Percentiles rank a stretch among this genome's conserved stretches.
phyloP scores from a whole-genome alignment of 2,888 invertebrate species.

The Caenorhabditis sp. region DNA sequence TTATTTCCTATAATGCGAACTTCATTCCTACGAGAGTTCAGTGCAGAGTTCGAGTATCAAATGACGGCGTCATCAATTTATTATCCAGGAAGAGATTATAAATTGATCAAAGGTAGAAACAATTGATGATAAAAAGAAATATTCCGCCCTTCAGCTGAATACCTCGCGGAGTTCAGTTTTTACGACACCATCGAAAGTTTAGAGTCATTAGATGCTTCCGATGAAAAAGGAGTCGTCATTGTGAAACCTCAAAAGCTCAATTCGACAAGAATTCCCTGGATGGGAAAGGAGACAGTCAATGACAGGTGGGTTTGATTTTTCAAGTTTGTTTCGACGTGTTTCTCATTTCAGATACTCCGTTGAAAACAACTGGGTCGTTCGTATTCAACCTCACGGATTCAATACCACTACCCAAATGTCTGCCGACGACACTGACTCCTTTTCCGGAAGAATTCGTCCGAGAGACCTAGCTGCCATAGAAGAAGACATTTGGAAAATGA shows the following conservation, averaged over 20 bases:
- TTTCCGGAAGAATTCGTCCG: constrained; percentile 38
- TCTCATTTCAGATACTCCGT: constrained; percentile 24
- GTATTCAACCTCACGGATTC: constrained; percentile 35
- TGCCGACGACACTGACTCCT: neutral
- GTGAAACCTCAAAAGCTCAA: constrained; percentile 31
- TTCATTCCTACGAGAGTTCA: constrained; percentile 65
- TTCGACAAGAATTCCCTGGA: constrained; percentile 40
- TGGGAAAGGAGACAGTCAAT: neutral
- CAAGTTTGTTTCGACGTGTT: neutral
- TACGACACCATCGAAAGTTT: constrained; percentile 17
- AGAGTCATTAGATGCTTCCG: neutral
- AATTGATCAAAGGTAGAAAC: constrained; percentile 36
- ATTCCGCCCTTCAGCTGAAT: constrained; percentile 9
- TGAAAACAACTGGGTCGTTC: constrained; percentile 13
- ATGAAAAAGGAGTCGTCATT: constrained; percentile 35
- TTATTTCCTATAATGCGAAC: constrained; percentile 53
- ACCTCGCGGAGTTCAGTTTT: constrained; percentile 35
- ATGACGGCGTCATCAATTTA: constrained; percentile 4
- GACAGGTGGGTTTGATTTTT: neutral
- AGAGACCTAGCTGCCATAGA: constrained; percentile 33
- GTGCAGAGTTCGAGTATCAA: neutral
- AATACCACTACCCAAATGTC: constrained; percentile 8
- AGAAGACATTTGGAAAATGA: constrained; percentile 32
- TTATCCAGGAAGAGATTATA: constrained; percentile 44
- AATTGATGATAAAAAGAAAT: neutral